phyloP scores from a whole-genome alignment of 2,797 vertebrate genomes.

The Sphaeramia orbicularis region DNA sequence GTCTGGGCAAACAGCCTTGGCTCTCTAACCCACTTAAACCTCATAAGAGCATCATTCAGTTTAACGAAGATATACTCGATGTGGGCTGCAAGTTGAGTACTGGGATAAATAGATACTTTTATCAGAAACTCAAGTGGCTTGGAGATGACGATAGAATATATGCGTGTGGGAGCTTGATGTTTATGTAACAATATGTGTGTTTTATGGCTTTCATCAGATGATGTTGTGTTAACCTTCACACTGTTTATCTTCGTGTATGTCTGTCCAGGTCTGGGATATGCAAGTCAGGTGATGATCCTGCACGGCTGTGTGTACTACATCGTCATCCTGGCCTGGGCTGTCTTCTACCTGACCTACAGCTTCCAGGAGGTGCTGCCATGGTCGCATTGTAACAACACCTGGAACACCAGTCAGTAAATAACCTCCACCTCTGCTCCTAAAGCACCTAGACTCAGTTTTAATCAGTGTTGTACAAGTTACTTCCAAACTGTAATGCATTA shows the following conservation, averaged over 20 bases:
- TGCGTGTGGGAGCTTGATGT: not conserved
- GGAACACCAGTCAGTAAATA: constrained; percentile 78
- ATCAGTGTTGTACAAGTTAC: too few relatives aligned
- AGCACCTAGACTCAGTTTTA: too few relatives aligned
- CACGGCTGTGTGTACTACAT: constrained; percentile 83
- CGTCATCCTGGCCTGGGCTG: constrained; percentile 82
- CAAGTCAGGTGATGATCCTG: constrained; percentile 84
- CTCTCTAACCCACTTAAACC: constrained; percentile 41
- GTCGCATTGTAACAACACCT: constrained; percentile 85
- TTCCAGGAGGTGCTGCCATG: constrained; percentile 80
- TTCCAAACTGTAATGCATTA: too few relatives aligned
- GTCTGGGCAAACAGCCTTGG: constrained; percentile 33
- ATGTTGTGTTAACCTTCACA: not conserved
- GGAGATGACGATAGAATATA: constrained; percentile 6
- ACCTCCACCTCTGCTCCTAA: not conserved
- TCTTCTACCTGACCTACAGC: constrained; percentile 79
- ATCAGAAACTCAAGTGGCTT: constrained; percentile 27
- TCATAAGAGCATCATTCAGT: constrained; percentile 50
- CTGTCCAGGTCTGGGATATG: constrained; percentile 79
- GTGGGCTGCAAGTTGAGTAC: constrained; percentile 51
- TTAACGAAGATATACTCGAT: constrained; percentile 39
- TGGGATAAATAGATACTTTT: constrained; percentile 42
- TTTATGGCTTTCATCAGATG: not conserved
- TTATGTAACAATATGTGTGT: too few relatives aligned
- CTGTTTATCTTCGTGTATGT: constrained; percentile 6